Evolutionary conservation across 2,113 vertebrate genomes (phyloP), one percentile per base, ranked within the genome.

Genomic region (Acrocephalus arundinaceus): DNA sequence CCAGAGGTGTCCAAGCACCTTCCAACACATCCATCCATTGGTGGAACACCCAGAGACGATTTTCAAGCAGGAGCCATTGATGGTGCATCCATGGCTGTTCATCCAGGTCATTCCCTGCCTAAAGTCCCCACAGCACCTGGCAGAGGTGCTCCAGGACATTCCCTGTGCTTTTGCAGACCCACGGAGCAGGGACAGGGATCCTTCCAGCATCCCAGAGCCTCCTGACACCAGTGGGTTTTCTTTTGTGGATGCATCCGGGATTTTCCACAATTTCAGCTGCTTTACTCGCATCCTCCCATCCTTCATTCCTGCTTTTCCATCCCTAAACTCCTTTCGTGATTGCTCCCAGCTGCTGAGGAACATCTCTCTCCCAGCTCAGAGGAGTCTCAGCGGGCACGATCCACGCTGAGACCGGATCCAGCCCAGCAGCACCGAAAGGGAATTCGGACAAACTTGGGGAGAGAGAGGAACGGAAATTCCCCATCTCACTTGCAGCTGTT

Each of bases 321-420:
- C 33, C 63, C 23, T 52, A 33, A 81, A 58, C 30, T 54, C 20
- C 66, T 31, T 87, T 35, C 30, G 11, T 25, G 1, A 6, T 23
- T 39, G 41, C 31, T 65, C 23, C 45, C 65, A 63, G 61, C 21
- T 65, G n/a, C 51, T 33, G 57, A 77, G 57, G 43, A 90, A 20
- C 49, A 20, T 27, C 31, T 49, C n/a, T 82, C 30, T 49, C n/a
- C 48, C 35, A 28, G 1, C 21, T 25, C 11, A 7, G 31, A 46
- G 37, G 15, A 11, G 1, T 66, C 57, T 58, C 5, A 4, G 14
- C 0, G 0, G 7, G 20, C 18, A 20, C 0, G 0, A n/a, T n/a
- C 57, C 28, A 12, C 3, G 0, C 52, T 35, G 4, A 82, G 43
- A 27, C n/a, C 35, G 49, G 74, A 57, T 62, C 48, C 3, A 4